Base-by-base conservation (phyloP, 1,140 invertebrate species). In the Eciton burchellii region DNA sequence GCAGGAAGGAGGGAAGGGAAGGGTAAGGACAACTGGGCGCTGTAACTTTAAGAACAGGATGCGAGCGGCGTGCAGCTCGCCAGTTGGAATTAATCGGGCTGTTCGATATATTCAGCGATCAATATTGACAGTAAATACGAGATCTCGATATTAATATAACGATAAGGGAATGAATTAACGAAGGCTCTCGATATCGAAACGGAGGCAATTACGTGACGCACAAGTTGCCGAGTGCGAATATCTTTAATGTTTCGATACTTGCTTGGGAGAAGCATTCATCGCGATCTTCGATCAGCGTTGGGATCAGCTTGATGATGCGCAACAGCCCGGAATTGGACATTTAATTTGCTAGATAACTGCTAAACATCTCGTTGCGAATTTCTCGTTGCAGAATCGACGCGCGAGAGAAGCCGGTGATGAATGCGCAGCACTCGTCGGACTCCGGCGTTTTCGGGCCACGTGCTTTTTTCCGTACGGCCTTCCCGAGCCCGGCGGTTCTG, bases 381-480 rank as follows among this genome's bases (percentile, higher is more conserved):
- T 77, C 82, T 88, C 72, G 93, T 95, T 95, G 8, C 95, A 97
- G 97, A 92, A 96, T 97, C 92, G 97, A 97, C 93, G 96, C 97
- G 3, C 95, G 97, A 72, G 97, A 96, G 82, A 97, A 96, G 90
- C 95, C 96, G 70, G 94, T 97, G 76, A 95, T 94, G 24, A 95
- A 96, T 70, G 96, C 96, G 14, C 92, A 95, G 9, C 97, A 97
- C 92, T 97, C 96, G 95, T 97, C 97, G 41, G 96, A 96, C 65
- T 95, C 96, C 35, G 95, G 96, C 89, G 96, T 97, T 85, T 97
- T 98, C 92, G 97, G 97, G 47, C 95, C 96, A 54, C 95, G 97
- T 77, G 97, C 97, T 54, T 96, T 96, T 93, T 97, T 98, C 94
- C 95, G 96, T 72, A 92, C 93, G 6, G 95, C 96, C 49, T 94